Percentiles rank a stretch among this genome's conserved stretches.
phyloP scores from a whole-genome alignment of 2,797 vertebrate species.

The Gobionotothen gibberifrons region DNA sequence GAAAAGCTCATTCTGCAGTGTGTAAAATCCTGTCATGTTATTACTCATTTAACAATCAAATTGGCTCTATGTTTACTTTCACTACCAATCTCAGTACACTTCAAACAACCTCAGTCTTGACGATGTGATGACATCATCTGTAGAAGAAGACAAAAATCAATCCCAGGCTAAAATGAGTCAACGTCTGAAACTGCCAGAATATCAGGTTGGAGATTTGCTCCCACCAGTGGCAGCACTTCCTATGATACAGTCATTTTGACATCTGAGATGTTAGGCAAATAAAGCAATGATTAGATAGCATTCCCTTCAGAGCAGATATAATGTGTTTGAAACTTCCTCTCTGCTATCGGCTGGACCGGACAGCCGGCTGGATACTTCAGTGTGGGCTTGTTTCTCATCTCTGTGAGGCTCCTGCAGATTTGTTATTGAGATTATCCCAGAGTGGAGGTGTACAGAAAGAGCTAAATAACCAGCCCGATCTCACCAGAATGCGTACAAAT shows the following conservation, averaged over 20 bases:
- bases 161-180: constrained; percentile 1
- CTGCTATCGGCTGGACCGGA: constrained; percentile 28
- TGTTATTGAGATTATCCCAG: constrained; percentile 20
- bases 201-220: constrained; percentile 7
- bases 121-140: background rate
- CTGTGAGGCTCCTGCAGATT: constrained; percentile 10
- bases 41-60: background rate
- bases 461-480: constrained; percentile 16
- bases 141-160: constrained; percentile 15
- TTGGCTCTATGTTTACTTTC: background rate
- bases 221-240: background rate
- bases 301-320: background rate
- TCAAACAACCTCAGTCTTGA: background rate
- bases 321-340: constrained; percentile 3
- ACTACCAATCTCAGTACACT: background rate
- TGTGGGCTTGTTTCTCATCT: constrained; percentile 16
- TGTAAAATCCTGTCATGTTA: background rate
- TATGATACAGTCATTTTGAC: constrained; percentile 12
- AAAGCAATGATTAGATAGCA: constrained; percentile 24
- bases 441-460: background rate
- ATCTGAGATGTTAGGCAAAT: constrained; percentile 30
- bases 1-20: constrained; percentile 5
- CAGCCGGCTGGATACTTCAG: constrained; percentile 11
- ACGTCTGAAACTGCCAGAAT: constrained; percentile 8
- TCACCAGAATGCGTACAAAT: too few relatives aligned